Conservation (phyloP, 1,140 invertebrate genomes). For the Anagrus nilaparvatae region DNA sequence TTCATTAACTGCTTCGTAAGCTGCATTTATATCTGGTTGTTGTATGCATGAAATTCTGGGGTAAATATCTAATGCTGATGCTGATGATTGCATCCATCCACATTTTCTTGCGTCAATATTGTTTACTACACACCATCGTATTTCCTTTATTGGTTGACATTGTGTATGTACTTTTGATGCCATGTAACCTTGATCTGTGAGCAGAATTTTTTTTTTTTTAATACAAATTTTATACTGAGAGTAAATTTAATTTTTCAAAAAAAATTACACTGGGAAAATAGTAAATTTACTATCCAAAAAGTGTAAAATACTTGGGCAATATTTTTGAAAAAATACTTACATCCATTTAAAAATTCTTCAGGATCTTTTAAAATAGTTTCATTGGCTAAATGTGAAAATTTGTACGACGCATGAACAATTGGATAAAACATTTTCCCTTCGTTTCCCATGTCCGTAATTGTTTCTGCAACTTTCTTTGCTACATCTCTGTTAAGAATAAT, state of each 20-base stretch:
- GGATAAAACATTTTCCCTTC: constrained; percentile 5
- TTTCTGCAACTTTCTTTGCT: constrained; percentile 43
- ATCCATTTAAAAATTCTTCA: constrained; percentile 19
- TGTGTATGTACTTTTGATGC: constrained; percentile 52
- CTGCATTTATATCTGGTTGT: constrained; percentile 43
- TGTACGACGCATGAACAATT: constrained; percentile 10
- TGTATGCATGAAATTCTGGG: constrained; percentile 61
- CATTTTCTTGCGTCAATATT: constrained; percentile 62
- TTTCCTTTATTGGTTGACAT: constrained; percentile 52
- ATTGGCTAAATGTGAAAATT: constrained; percentile 9
- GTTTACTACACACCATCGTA: constrained; percentile 43
- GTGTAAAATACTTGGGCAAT: not conserved
- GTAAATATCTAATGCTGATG: constrained; percentile 57
- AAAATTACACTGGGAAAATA: not conserved
- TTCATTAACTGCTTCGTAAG: constrained; percentile 52
- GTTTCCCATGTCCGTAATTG: constrained; percentile 10
- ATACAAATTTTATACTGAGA: not conserved
- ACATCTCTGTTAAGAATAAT: constrained; percentile 35
- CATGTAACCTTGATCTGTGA: constrained; percentile 47
- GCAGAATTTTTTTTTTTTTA: constrained; percentile 3
- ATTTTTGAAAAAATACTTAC: constrained; percentile 13
- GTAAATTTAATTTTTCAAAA: not conserved
- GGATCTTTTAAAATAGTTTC: not conserved
- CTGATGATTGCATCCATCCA: constrained; percentile 58
- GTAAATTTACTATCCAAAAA: not conserved